phyloP scores from a whole-genome alignment of 2,113 vertebrate species.

The Ctenomys sociabilis region DNA sequence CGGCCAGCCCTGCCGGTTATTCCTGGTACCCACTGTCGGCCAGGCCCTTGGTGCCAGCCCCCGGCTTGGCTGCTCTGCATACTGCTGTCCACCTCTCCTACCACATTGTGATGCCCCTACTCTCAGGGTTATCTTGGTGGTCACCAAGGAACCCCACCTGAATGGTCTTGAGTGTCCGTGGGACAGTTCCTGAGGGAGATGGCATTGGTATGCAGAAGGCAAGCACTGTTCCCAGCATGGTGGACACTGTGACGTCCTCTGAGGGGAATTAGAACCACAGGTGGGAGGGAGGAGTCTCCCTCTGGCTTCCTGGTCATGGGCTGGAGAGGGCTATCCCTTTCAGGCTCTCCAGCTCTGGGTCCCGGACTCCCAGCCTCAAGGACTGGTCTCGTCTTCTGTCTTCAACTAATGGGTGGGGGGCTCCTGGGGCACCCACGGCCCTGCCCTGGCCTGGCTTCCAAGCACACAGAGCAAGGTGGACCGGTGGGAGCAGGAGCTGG shows the following conservation, averaged over 20 bases:
- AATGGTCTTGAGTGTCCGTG: neutral
- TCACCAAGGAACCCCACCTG: neutral
- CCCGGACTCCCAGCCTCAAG: too few species aligned
- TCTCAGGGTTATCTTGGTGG: neutral
- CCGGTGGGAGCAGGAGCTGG: neutral
- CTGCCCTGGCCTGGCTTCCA: neutral
- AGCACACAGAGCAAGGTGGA: neutral
- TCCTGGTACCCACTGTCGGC: neutral
- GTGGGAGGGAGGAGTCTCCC: too few species aligned
- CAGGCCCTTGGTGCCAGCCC: neutral
- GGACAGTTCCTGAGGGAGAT: neutral
- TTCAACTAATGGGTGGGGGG: fast-evolving
- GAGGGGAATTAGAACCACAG: neutral
- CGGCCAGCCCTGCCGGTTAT: neutral
- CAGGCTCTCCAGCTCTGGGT: neutral
- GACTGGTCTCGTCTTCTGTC: neutral
- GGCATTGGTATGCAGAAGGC: neutral
- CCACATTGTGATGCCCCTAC: neutral
- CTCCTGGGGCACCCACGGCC: neutral
- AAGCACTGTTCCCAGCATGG: neutral
- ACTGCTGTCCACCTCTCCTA: too few species aligned
- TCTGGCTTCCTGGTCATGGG: neutral
- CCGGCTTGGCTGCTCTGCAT: neutral
- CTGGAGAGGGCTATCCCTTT: neutral
- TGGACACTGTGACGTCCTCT: too few species aligned